phyloP scores from a whole-genome alignment of 2,113 vertebrate species.

The Calypte anna region DNA sequence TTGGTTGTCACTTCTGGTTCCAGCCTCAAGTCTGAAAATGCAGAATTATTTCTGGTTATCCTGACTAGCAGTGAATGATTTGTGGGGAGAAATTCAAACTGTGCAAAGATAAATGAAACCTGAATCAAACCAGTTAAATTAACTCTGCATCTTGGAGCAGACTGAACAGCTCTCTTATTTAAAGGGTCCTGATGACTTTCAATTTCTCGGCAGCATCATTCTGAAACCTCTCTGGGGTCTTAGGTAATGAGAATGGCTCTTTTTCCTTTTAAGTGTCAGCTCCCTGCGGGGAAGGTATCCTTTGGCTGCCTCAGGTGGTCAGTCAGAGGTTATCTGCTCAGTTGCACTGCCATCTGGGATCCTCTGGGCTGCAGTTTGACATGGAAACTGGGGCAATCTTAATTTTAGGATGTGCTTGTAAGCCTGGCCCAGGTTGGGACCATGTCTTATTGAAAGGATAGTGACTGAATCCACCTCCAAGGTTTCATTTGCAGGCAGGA shows the following conservation, averaged over 20 bases:
- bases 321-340: background rate
- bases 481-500: background rate
- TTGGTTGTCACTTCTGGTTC: constrained; percentile 6
- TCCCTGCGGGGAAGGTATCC: background rate
- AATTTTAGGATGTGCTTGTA: background rate
- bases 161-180: background rate
- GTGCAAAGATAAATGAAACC: background rate
- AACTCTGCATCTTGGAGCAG: background rate
- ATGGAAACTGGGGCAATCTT: background rate
- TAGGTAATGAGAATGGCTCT: background rate
- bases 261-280: background rate
- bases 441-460: background rate
- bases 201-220: background rate
- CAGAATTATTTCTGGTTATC: background rate
- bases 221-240: background rate
- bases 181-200: background rate
- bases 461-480: background rate
- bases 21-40: background rate
- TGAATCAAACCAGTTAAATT: background rate
- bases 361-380: background rate
- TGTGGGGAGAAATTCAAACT: background rate
- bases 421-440: background rate
- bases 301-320: background rate
- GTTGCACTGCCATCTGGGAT: rapidly evolving
- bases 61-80: background rate